Evolutionary conservation across 2,113 vertebrate genomes (phyloP), one percentile per base, ranked within the genome.

Genomic region (Smithornis capensis): DNA sequence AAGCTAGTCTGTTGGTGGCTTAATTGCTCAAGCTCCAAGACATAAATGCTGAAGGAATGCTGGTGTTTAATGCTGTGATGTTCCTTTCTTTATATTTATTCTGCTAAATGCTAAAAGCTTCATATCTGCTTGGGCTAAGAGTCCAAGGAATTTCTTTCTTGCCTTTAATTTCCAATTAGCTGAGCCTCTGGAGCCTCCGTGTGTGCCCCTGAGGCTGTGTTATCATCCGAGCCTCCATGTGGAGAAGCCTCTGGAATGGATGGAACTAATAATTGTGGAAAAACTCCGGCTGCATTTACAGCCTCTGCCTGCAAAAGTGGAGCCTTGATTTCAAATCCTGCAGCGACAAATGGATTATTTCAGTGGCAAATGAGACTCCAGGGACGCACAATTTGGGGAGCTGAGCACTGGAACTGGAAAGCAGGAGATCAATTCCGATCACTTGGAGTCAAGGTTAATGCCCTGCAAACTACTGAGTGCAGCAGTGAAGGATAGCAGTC

Each of bases 91-190:
- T 67, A 10, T 49, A 19, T 71, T 89, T 81, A 92, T 2, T 62
- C 68, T 40, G 75, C 91, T 42, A 73, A 94, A 74, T 3, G 7
- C 67, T 91, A 82, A 90, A 92, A 96, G 95, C 94, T 89, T 55
- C 4, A 44, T 70, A 83, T 80, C 92, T 63, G 25, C 87, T 74
- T 14, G 42, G 52, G 60, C 76, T 75, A 14, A 89, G 68, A 95
- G 90, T 68, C 90, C 65, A 19, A 90, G 84, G 79, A 92, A 82
- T 94, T 90, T 40, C 90, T 80, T 87, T 47, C 85, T 86, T 87
- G 92, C 83, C 94, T 93, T 83, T 96, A 92, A 92, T 95, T 95
- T 89, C 92, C 96, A 96, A 93, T 96, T 96, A 96, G 95, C 94
- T 83, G 82, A 94, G 90, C 76, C 90, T 94, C 82, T 62, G 7